Base-by-base conservation (phyloP, 2,113 vertebrate species). In the Tringa solitaria region DNA sequence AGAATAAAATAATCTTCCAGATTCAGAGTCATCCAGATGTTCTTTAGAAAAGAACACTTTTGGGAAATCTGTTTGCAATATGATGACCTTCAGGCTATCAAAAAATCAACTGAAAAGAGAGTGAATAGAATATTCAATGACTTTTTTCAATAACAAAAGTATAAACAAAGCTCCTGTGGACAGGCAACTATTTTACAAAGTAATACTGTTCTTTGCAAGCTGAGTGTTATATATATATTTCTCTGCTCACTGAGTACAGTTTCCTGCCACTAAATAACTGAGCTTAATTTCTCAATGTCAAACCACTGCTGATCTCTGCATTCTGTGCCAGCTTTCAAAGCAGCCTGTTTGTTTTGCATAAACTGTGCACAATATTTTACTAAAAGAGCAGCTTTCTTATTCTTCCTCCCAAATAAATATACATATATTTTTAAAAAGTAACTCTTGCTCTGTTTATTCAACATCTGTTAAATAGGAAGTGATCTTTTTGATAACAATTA, bases 221-320 rank as follows among this genome's bases (percentile, higher is more conserved):
- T 53, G 54, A 90, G 37, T 11, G 59, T 39, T 89, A 65, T 28
- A 86, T 85, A 65, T 83, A 65, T 50, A 70, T 77, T 81, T 63
- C 63, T 61, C 12, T 74, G 21, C 86, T 94, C 35, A 77, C 67
- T 92, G 59, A 84, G 28, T 53, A 37, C 27, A 70, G n/a, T 67
- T 94, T 86, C 86, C 84, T 96, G 79, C 24, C 46, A 56, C 6
- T 95, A 78, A 96, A 84, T 64, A 95, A 89, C 67, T 83, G 79
- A 93, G 60, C 45, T 87, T 92, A 94, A 92, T 93, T 97, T 97
- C 85, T 97, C 93, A 96, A 21, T 88, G 76, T 96, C 93, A 96
- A 89, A 67, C 35, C 33, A 69, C 19, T 96, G 39, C 64, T 96
- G 94, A 96, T 85, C 68, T 45, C 51, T 76, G 32, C 37, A 86